These are phyloP conservation scores for Osedax frankpressi DNA, from an alignment of 2,888 invertebrate species.

Conservation along the genomic window DNA sequence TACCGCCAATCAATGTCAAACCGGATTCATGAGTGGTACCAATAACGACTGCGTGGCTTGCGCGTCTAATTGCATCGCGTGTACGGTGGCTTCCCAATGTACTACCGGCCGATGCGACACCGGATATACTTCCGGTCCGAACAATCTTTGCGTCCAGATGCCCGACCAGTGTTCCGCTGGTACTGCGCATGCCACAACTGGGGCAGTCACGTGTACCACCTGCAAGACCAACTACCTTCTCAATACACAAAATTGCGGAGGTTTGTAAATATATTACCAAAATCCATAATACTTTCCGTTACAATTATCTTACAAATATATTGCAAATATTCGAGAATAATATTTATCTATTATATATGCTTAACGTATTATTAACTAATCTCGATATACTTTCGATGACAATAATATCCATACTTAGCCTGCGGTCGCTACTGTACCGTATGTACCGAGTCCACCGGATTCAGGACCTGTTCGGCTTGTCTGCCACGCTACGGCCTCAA, in stretches of 20 bases:
- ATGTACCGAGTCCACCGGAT: not conserved
- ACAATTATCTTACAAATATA: not conserved
- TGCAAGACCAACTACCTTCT: not conserved
- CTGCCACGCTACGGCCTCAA: not conserved
- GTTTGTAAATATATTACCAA: not conserved
- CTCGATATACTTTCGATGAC: too few relatives aligned
- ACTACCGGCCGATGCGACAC: too few relatives aligned
- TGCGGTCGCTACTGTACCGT: not conserved
- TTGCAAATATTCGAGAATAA: too few relatives aligned
- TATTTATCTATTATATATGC: too few relatives aligned
- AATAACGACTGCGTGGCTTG: not conserved
- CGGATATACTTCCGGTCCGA: too few relatives aligned
- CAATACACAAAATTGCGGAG: not conserved
- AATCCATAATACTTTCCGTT: not conserved
- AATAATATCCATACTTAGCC: not conserved
- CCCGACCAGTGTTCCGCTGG: too few relatives aligned
- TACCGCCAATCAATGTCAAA: not conserved
- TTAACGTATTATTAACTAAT: too few relatives aligned
- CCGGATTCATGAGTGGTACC: not conserved
- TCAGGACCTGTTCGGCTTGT: not conserved
- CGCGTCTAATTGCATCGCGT: too few relatives aligned
- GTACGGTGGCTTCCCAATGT: too few relatives aligned
- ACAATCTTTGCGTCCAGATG: too few relatives aligned
- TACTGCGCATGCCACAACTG: slow-evolving; percentile 3
- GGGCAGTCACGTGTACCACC: not conserved